These are phyloP conservation scores for Bombylius major DNA, from an alignment of 2,888 invertebrate genomes.

Conservation along the genomic window DNA sequence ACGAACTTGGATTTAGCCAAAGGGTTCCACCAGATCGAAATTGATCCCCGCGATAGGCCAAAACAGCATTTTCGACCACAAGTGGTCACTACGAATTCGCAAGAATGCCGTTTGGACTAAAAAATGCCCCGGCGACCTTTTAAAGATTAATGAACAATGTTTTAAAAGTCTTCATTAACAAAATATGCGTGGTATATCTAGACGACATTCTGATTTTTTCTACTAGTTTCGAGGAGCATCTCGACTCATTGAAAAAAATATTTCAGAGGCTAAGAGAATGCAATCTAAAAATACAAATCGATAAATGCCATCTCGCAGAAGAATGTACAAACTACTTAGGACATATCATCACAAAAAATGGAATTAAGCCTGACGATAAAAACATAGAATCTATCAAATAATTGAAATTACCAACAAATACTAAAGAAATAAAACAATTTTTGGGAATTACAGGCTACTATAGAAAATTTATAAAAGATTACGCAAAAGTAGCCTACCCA, in stretches of 20 bases:
- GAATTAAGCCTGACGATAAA: slow-evolving; percentile 19
- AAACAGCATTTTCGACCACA: too few species aligned
- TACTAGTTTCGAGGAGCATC: slow-evolving; percentile 2
- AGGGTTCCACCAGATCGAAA: slow-evolving; percentile 1
- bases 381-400: slow-evolving; percentile 15
- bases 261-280: neutral
- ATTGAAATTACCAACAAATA: slow-evolving; percentile 1
- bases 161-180: too few species aligned
- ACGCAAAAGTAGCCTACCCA: slow-evolving; percentile 5
- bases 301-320: neutral
- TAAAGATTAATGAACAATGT: too few species aligned
- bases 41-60: too few species aligned
- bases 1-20: neutral
- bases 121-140: too few species aligned
- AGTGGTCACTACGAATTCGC: neutral
- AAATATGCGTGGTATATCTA: neutral
- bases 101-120: neutral
- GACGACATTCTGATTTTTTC: slow-evolving; percentile 1
- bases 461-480: slow-evolving; percentile 9
- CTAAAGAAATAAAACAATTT: slow-evolving; percentile 7
- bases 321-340: slow-evolving; percentile 16
- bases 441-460: slow-evolving; percentile 11
- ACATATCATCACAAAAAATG: slow-evolving; percentile 18
- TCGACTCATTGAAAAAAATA: neutral
- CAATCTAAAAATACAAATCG: slow-evolving; percentile 3